Evolutionary conservation across 1,140 invertebrate genomes (phyloP).

Genomic region (Berghia stephanieae): DNA sequence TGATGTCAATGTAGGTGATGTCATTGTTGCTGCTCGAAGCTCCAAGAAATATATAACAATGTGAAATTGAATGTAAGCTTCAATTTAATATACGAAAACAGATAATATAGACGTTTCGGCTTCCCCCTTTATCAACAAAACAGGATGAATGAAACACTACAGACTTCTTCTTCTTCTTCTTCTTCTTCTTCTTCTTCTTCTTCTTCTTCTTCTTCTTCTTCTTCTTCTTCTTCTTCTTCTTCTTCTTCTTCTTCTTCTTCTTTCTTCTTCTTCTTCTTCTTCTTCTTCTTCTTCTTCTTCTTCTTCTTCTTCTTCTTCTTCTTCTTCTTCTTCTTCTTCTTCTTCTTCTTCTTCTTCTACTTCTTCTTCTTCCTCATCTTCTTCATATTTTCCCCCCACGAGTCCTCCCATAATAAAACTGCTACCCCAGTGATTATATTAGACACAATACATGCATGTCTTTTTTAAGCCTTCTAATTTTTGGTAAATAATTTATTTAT

Average conservation of each 20-base stretch:
- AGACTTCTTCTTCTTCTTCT: no score
- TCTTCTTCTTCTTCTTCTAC: not conserved
- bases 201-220: not conserved
- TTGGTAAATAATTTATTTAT: not conserved
- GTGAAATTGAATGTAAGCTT: no score
- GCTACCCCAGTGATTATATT: not conserved
- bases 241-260: constrained; percentile 5
- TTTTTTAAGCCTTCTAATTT: not conserved
- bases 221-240: constrained; percentile 10
- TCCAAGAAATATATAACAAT: no score
- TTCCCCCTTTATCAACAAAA: no score
- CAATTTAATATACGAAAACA: no score
- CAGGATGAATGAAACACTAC: no score
- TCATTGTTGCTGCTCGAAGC: no score
- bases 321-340: not conserved
- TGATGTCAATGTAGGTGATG: not conserved
- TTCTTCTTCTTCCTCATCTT: not conserved
- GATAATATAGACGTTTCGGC: no score
- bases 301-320: not conserved
- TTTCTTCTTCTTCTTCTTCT: not conserved
- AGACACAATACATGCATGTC: not conserved
- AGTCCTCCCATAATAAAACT: not conserved
- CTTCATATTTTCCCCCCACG: constrained; percentile 18
- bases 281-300: not conserved
- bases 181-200: not conserved